Evolutionary conservation across 2,888 invertebrate species (phyloP), one percentile per base, ranked within the genome.

Genomic region (Pegoplata infirma): DNA sequence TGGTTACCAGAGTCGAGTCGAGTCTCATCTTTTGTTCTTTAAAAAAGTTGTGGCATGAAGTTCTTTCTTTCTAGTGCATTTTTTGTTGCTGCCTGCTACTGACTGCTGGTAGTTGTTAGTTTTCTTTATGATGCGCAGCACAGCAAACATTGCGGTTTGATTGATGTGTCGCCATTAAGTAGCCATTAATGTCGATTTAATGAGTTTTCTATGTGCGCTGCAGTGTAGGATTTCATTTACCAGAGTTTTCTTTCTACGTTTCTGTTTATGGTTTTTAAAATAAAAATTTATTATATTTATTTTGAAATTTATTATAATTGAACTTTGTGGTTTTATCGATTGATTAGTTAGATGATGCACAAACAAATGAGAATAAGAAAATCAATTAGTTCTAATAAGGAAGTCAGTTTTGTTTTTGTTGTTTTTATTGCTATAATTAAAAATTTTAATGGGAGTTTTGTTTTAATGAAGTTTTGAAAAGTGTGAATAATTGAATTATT

Each of bases 91-190:
- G 36, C n/a, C 19, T 19, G 23, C n/a, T n/a, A n/a, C n/a, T n/a
- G n/a, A n/a, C n/a, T n/a, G n/a, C n/a, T n/a, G n/a, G n/a, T n/a
- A 40, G 17, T 47, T 63, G 25, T n/a, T n/a, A n/a, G 16, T n/a
- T 40, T 21, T n/a, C n/a, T n/a, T 53, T 28, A 32, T 49, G 56
- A 69, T 51, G 17, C 63, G 75, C 61, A n/a, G 28, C 23, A 53
- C 68, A 75, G 56, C 40, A 56, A 44, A 5, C n/a, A 69, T 51
- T 76, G 79, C 66, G 75, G 79, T 68, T 72, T 80, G 80, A 81
- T 80, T 77, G 77, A 81, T 81, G 77, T 72, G 81, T 80, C 81
- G 80, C 81, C 81, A 80, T 72, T 77, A 77, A 72, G 72, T 58
- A 72, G 81, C 74, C 58, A 66, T 78, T 78, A 72, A 77, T 78